Conservation (phyloP, 2,113 vertebrate genomes). For the Rutilus rutilus region DNA sequence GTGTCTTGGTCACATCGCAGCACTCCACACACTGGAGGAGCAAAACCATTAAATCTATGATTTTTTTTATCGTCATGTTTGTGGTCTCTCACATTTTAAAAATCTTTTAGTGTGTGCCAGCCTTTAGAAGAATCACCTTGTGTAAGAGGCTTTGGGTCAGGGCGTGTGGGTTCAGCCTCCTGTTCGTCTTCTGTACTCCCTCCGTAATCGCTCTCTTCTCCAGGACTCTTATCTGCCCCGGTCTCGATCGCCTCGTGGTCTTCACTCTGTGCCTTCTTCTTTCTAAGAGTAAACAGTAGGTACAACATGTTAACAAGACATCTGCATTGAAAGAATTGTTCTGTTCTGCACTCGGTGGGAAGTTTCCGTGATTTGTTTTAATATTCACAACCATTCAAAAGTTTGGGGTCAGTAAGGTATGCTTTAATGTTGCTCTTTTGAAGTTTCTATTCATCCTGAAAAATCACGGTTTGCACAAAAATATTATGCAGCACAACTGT, state of each 20-base stretch:
- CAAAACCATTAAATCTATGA: no score
- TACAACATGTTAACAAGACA: background rate
- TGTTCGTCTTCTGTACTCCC: slow-evolving; percentile 75
- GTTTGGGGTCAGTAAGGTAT: background rate
- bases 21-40: no score
- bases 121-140: slow-evolving; percentile 10
- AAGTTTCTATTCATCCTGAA: no score
- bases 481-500: no score
- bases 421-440: no score
- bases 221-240: background rate
- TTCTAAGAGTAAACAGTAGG: background rate
- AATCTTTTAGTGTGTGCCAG: no score
- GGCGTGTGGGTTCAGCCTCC: slow-evolving; percentile 33
- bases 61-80: no score
- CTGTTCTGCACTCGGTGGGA: no score
- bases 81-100: no score
- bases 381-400: background rate
- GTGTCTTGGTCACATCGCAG: no score
- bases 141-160: background rate
- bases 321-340: background rate
- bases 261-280: background rate
- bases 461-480: no score
- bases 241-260: background rate
- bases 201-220: slow-evolving; percentile 67
- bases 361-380: no score